These are phyloP conservation scores for Camptogramma bilineatum DNA, from an alignment of 2,888 invertebrate species.

Conservation along the genomic window DNA sequence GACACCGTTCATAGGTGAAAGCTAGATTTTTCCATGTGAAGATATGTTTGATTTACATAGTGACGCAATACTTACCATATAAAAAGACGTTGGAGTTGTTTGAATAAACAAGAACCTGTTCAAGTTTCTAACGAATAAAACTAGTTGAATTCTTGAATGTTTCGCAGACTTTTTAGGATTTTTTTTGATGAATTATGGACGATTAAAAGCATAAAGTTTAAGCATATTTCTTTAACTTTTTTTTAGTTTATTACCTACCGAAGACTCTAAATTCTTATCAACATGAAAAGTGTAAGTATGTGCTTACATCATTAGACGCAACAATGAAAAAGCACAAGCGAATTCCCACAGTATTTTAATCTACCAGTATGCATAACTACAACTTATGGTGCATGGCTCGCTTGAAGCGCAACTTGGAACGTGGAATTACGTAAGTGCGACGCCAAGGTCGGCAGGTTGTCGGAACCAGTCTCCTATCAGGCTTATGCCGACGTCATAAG, in stretches of 20 bases:
- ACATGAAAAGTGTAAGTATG: background rate
- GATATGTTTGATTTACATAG: background rate
- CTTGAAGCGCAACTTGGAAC: constrained; percentile 45
- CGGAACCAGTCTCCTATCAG: constrained; percentile 29
- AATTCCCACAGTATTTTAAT: constrained; percentile 35
- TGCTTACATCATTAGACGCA: background rate
- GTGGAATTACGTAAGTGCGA: constrained; percentile 54
- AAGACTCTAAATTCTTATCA: too few species aligned
- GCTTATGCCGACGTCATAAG: constrained; percentile 42
- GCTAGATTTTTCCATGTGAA: background rate
- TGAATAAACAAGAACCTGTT: background rate
- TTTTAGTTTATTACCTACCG: too few species aligned
- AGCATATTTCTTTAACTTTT: too few species aligned
- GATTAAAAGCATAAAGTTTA: too few species aligned
- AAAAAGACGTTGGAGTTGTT: background rate
- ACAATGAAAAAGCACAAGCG: constrained; percentile 16
- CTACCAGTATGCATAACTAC: constrained; percentile 30
- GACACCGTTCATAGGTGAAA: background rate
- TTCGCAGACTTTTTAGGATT: too few species aligned
- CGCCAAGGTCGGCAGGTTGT: constrained; percentile 55
- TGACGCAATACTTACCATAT: background rate
- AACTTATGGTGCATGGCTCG: constrained; percentile 34
- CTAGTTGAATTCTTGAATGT: too few species aligned
- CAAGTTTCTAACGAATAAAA: background rate
- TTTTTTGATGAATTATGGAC: too few species aligned